These are phyloP conservation scores for Plebejus melissa DNA, from an alignment of 2,888 invertebrate genomes.

Conservation along the genomic window DNA sequence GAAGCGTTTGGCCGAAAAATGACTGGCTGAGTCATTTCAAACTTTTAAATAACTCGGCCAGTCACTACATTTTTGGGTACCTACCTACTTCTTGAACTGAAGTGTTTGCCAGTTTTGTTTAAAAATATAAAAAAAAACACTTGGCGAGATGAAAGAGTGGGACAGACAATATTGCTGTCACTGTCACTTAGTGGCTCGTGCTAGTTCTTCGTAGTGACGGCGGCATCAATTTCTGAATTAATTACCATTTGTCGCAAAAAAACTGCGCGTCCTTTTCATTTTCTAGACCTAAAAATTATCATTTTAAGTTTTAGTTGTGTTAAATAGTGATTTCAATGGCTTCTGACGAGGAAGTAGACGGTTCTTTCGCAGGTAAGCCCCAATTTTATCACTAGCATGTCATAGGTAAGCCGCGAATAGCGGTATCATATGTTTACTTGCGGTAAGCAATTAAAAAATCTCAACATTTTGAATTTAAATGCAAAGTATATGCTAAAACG, in stretches of 20 bases:
- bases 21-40: too few species aligned
- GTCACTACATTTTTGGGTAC: too few species aligned
- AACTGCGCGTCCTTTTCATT: slow-evolving; percentile 78
- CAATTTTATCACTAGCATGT: slow-evolving; percentile 72
- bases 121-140: slow-evolving; percentile 7
- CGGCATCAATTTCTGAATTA: slow-evolving; percentile 80
- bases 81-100: neutral
- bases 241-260: slow-evolving; percentile 79
- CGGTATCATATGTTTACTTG: slow-evolving; percentile 81
- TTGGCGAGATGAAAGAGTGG: slow-evolving; percentile 50
- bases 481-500: slow-evolving; percentile 35
- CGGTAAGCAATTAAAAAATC: slow-evolving; percentile 77
- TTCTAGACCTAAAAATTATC: slow-evolving; percentile 66
- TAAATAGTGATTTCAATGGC: slow-evolving; percentile 82
- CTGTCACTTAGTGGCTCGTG: slow-evolving; percentile 36
- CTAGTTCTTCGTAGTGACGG: slow-evolving; percentile 71
- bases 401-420: slow-evolving; percentile 80
- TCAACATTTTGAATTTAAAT: slow-evolving; percentile 54
- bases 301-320: slow-evolving; percentile 58
- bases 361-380: slow-evolving; percentile 89
- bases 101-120: neutral
- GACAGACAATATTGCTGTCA: slow-evolving; percentile 51
- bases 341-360: slow-evolving; percentile 93
- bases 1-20: too few species aligned
- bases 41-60: too few species aligned